Conservation (phyloP, 2,888 invertebrate genomes). For the Acleris sparsana region DNA sequence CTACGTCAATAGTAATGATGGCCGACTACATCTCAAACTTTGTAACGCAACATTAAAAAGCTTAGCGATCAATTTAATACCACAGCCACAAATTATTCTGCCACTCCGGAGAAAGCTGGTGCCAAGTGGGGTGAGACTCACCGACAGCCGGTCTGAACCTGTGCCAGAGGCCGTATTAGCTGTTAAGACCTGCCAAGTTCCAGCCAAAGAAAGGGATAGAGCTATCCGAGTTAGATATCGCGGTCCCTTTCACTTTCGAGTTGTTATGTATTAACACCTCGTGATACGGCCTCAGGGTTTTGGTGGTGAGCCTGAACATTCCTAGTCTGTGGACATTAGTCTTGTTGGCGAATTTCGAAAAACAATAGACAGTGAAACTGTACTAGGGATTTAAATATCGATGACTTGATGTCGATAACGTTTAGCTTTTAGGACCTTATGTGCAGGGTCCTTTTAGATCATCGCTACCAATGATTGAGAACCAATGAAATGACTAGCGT, state of each 20-base stretch:
- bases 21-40: not conserved
- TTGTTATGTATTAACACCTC: no score
- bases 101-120: constrained; percentile 68
- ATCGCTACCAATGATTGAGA: no score
- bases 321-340: constrained; percentile 50
- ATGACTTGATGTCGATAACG: constrained; percentile 5
- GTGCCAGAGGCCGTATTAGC: constrained; percentile 64
- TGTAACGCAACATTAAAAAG: constrained; percentile 15
- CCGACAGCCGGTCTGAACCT: constrained; percentile 67
- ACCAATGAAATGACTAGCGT: no score
- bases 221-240: not conserved
- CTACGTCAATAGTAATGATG: constrained; percentile 15
- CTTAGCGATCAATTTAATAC: constrained; percentile 27
- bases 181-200: no score
- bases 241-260: no score
- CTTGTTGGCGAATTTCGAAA: constrained; percentile 64
- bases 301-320: no score
- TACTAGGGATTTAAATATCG: constrained; percentile 34
- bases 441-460: no score
- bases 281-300: not conserved
- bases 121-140: constrained; percentile 75
- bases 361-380: constrained; percentile 58
- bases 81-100: constrained; percentile 62
- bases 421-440: no score
- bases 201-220: not conserved